These are phyloP conservation scores for Ceramica pisi DNA, from an alignment of 2,888 invertebrate genomes.

Conservation along the genomic window DNA sequence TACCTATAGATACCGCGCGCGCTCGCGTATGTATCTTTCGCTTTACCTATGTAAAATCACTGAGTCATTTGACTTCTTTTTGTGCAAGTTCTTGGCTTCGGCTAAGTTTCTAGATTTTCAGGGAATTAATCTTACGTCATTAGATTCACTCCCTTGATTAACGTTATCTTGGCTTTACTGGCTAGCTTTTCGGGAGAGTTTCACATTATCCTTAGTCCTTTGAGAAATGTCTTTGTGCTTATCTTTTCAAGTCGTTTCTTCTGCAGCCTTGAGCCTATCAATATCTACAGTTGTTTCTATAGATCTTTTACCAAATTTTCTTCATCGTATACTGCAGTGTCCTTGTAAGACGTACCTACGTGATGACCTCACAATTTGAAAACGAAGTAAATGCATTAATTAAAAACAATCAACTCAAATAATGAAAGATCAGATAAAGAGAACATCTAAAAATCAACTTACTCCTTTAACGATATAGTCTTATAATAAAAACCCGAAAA, in stretches of 20 bases:
- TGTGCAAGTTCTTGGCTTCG: neutral
- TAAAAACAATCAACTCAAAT: too few species aligned
- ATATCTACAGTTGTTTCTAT: neutral
- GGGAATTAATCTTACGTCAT: conserved; percentile 21
- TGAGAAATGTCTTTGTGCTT: neutral
- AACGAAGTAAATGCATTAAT: too few species aligned
- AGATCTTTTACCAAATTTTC: neutral
- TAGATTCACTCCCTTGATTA: conserved; percentile 8
- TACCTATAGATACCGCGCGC: too few species aligned
- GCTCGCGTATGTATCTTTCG: too few species aligned
- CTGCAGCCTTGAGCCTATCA: too few species aligned
- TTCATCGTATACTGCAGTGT: neutral
- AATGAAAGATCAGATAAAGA: too few species aligned
- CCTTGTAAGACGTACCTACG: neutral
- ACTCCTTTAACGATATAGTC: conserved; percentile 10
- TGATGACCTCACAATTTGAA: too few species aligned
- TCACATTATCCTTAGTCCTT: neutral
- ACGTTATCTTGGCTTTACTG: conserved; percentile 10
- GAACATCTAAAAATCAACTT: neutral
- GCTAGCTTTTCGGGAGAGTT: neutral
- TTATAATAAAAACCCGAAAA: conserved; percentile 21
- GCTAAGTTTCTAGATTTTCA: conserved; percentile 4
- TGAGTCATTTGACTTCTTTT: neutral
- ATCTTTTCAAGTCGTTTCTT: neutral
- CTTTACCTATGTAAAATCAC: neutral